Base-by-base conservation (phyloP, 2,113 vertebrate genomes). In the Eretmochelys imbricata region DNA sequence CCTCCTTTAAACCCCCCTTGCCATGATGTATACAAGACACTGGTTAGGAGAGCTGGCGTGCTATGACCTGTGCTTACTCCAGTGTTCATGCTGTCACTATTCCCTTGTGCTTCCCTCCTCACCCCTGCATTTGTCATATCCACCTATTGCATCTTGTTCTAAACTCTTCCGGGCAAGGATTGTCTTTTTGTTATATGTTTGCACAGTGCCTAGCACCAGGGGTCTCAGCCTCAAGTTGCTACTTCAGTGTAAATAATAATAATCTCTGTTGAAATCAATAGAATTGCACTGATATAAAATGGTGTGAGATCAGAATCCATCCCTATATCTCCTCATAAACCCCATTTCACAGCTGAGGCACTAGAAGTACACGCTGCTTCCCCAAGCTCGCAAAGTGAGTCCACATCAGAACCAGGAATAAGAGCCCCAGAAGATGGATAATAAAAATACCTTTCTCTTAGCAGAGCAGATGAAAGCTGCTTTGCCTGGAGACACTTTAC, bases 201-300 rank as follows among this genome's bases (percentile, higher is more conserved):
- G 17, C 2, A 29, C 49, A 46, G 62, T 0, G 0, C 55, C 55
- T 27, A 57, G 53, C 20, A 54, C 53, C 53, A 54, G 20, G 10
- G 25, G 6, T 7, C 81, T 85, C 22, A 46, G 29, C 17, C 49
- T 86, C 35, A 46, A 2, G 72, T 50, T 84, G 80, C 87, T 57
- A 2, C 20, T 88, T 78, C 76, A 38, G 8, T 27, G 35, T 19
- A 69, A 69, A 69, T 59, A 59, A 59, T 27, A 57, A 57, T 29
- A 69, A n/a, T n/a, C 31, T 20, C 17, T n/a, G 35, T 17, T 69
- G 65, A 69, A 69, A n/a, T 29, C 57, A 59, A 31, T n/a, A 35
- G 31, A 65, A 31, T 35, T 65, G 31, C 27, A 65, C 62, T 17
- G 31, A 27, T 7, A 65, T 35, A 65, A 65, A 65, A 65, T 65